Base-by-base conservation (phyloP, 2,113 vertebrate genomes). In the Abramis brama region DNA sequence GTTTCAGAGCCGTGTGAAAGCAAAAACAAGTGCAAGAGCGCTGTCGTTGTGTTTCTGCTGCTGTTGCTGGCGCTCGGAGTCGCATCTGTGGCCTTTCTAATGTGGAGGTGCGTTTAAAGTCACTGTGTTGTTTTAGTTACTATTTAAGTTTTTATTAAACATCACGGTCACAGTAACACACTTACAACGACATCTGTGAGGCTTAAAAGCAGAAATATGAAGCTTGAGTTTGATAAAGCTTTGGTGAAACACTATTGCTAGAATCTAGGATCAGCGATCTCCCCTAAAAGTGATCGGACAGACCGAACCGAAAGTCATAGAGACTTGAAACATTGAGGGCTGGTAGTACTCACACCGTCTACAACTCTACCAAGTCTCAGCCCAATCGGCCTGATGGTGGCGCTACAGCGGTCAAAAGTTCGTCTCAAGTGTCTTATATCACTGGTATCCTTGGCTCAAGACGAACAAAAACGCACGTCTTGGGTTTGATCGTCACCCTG, bases 1-100 rank as follows among this genome's bases (percentile, higher is more conserved):
- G 36, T 89, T 80, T 80, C 91, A 95, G 94, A 79, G 21, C 90
- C 92, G 5, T 95, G 95, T 85, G 89, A 90, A 60, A 52, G 76
- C 0, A 68, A 86, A 27, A 87, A 87, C 85, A 86, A 80, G 55
- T 88, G 90, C 68, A 89, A 82, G 2, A 87, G 89, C 23, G 91
- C 76, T 15, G 93, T 84, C 2, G 79, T 93, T 1, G 84, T 90
- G 52, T 86, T 94, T 43, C 25, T 93, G 74, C 59, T 94, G 62
- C 88, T 94, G 79, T 87, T 94, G 82, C 17, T 91, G 73, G 23
- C 82, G 9, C 17, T 62, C 1, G 13, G 25, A n/a, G 92, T 84
- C 47, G 91, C 89, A 75, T 87, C 45, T 60, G 68, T 95, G 85
- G 89, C 87, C 2, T 91, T 93, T 84, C 88, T 94, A 45, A 88